Percentiles rank a stretch among this genome's conserved stretches.
phyloP scores from a whole-genome alignment of 2,888 invertebrate genomes.

The Rhamphomyia laevipes region DNA sequence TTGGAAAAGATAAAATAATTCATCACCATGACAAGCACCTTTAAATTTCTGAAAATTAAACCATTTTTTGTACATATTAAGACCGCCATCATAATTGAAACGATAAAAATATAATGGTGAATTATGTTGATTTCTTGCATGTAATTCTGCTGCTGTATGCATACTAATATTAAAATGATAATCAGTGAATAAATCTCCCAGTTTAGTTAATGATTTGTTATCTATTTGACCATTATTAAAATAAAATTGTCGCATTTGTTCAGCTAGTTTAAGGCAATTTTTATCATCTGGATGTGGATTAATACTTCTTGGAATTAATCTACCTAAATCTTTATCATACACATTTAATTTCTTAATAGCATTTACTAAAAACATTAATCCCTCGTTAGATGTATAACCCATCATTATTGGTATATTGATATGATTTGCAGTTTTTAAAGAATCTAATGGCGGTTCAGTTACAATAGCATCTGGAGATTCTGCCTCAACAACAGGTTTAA shows the following conservation, averaged over 20 bases:
- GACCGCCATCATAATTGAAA: constrained; percentile 41
- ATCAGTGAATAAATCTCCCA: constrained; percentile 39
- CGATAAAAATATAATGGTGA: constrained; percentile 42
- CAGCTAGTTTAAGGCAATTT: constrained; percentile 5
- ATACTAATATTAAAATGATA: constrained; percentile 15
- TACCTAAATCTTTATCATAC: constrained; percentile 12
- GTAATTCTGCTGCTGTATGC: constrained; percentile 11
- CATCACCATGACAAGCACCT: constrained; percentile 47
- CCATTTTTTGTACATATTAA: constrained; percentile 40
- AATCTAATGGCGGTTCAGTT: constrained; percentile 30
- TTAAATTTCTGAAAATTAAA: constrained; percentile 15
- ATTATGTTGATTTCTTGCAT: constrained; percentile 13
- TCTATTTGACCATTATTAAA: constrained; percentile 29
- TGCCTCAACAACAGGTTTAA: constrained; percentile 17
- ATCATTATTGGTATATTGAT: constrained; percentile 39
- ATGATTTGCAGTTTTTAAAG: constrained; percentile 31
- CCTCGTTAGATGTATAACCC: constrained; percentile 41
- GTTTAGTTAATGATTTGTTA: constrained; percentile 32
- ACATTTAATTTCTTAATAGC: constrained; percentile 9
- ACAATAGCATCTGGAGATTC: constrained; percentile 13
- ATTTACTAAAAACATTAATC: constrained; percentile 24
- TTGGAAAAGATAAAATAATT: constrained; percentile 39
- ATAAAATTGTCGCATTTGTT: constrained; percentile 29
- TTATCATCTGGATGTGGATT: constrained; percentile 9
- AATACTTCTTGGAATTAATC: constrained; percentile 15